phyloP scores from a whole-genome alignment of 2,888 invertebrate species.

The Hipparchia semele region DNA sequence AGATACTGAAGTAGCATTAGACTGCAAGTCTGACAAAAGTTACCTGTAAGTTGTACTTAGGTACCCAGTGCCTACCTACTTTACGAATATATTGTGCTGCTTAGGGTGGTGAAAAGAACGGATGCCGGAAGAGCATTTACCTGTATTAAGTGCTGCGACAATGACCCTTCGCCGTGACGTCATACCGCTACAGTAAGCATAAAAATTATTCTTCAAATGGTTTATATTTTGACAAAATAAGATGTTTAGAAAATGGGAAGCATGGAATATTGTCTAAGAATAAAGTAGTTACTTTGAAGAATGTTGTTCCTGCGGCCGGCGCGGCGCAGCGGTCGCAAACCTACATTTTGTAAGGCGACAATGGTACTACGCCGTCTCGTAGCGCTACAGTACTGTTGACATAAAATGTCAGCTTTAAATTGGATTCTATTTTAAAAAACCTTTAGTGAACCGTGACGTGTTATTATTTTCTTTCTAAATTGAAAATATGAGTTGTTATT shows the following conservation, averaged over 20 bases:
- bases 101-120: background rate
- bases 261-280: background rate
- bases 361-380: conserved; percentile 11
- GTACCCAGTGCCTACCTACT: background rate
- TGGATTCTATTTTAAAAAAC: conserved; percentile 29
- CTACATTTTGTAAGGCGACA: conserved; percentile 17
- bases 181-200: background rate
- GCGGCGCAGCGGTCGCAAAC: conserved; percentile 2
- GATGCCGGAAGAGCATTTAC: background rate
- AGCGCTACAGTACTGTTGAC: conserved; percentile 16
- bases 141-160: conserved; percentile 3
- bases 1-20: too few relatives aligned
- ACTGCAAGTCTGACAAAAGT: background rate
- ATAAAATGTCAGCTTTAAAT: conserved; percentile 19
- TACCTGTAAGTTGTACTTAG: background rate
- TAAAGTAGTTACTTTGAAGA: conserved; percentile 3
- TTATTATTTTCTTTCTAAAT: conserved; percentile 20
- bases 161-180: conserved; percentile 3
- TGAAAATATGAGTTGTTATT: background rate
- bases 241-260: background rate
- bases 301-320: conserved; percentile 10
- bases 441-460: background rate
- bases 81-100: background rate
- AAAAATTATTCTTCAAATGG: background rate
- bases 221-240: background rate